These are phyloP conservation scores for Acanthosepion pharaonis DNA, from an alignment of 2,888 invertebrate species.

Conservation along the genomic window DNA sequence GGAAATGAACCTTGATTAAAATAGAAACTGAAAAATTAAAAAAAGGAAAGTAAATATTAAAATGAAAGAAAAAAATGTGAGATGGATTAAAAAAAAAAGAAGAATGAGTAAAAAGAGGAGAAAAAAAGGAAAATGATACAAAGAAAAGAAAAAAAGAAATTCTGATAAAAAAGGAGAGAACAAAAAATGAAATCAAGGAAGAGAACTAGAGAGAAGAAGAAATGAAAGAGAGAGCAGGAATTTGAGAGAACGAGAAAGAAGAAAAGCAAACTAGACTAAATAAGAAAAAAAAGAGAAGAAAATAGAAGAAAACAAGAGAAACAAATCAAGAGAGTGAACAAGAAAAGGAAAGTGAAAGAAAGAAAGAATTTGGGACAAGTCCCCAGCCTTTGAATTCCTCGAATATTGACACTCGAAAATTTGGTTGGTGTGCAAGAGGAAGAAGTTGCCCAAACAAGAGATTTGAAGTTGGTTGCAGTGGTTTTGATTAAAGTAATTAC, in stretches of 20 bases:
- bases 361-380: background rate
- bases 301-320: background rate
- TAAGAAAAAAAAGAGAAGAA: background rate
- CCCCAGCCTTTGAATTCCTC: background rate
- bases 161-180: background rate
- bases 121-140: background rate
- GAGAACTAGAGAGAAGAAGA: background rate
- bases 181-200: background rate
- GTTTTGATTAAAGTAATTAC: conserved; percentile 33
- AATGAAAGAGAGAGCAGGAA: background rate
- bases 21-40: too few species aligned
- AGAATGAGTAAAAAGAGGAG: background rate
- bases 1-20: too few species aligned
- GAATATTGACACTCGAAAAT: conserved; percentile 33
- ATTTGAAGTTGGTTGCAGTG: conserved; percentile 12
- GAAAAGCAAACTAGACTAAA: background rate
- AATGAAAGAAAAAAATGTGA: background rate
- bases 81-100: background rate
- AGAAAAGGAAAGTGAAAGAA: background rate
- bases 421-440: background rate
- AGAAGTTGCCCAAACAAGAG: conserved; percentile 9
- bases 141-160: background rate
- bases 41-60: too few species aligned
- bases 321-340: background rate
- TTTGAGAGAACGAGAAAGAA: background rate